A percentile compares a stretch with the other conserved stretches of the same genome.
These are phyloP conservation scores for Epicampocera succincta DNA, from an alignment of 2,888 invertebrate genomes.

Conservation along the genomic window DNA sequence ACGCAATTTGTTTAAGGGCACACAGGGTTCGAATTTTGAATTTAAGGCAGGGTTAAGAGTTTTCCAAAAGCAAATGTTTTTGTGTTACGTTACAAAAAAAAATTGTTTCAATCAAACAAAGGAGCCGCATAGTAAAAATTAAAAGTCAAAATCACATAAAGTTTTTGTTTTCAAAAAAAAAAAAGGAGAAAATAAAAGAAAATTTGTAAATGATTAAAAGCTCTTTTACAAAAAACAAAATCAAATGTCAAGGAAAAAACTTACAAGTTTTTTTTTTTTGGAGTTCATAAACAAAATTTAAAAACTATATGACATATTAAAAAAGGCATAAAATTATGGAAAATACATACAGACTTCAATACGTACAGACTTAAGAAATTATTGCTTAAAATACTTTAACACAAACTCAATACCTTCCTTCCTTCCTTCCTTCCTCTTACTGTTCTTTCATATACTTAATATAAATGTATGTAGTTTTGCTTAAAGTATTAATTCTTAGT, in stretches of 20 bases:
- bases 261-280: slow-evolving; percentile 14
- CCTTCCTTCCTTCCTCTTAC: not conserved
- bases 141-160: slow-evolving; percentile 16
- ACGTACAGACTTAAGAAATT: too few species aligned
- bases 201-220: slow-evolving; percentile 48
- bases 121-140: slow-evolving; percentile 35
- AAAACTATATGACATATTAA: slow-evolving; percentile 2
- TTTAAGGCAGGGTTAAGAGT: slow-evolving; percentile 9
- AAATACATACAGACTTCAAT: too few species aligned
- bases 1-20: slow-evolving; percentile 33
- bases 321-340: not conserved
- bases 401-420: slow-evolving; percentile 22
- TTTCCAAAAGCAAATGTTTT: slow-evolving; percentile 32
- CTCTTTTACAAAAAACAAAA: slow-evolving; percentile 57
- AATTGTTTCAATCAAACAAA: slow-evolving; percentile 6
- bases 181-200: slow-evolving; percentile 45
- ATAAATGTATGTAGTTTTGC: too few species aligned
- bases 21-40: slow-evolving; percentile 7
- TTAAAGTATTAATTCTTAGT: too few species aligned
- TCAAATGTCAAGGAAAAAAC: not conserved
- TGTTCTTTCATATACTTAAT: too few species aligned
- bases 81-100: slow-evolving; percentile 21
- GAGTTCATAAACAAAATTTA: slow-evolving; percentile 14
- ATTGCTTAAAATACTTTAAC: too few species aligned
- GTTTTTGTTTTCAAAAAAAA: slow-evolving; percentile 10